Evolutionary conservation across 2,797 vertebrate genomes (phyloP).

Genomic region (Aphelocoma californica): DNA sequence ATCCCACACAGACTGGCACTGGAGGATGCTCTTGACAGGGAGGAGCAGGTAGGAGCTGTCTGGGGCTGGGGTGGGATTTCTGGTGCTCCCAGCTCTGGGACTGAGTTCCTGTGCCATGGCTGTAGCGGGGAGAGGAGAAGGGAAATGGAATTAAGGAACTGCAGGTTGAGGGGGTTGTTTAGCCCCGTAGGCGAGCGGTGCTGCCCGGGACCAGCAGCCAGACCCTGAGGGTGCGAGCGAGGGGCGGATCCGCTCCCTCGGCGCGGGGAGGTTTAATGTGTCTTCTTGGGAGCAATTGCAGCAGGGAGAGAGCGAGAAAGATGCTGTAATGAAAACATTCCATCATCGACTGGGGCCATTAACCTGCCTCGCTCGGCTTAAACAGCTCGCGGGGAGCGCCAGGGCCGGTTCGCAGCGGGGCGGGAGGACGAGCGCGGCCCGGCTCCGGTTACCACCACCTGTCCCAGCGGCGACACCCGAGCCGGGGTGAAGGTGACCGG

Average conservation of each 20-base stretch:
- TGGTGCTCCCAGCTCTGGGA: not conserved
- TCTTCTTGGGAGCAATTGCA: not conserved
- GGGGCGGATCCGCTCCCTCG: not conserved
- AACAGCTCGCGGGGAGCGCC: not conserved
- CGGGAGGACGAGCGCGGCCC: rapidly evolving
- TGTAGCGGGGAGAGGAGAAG: not conserved
- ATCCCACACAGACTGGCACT: rapidly evolving
- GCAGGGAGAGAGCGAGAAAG: not conserved
- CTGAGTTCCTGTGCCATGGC: rapidly evolving
- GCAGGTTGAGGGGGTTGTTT: not conserved
- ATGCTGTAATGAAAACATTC: conserved; percentile 47
- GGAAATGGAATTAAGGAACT: not conserved
- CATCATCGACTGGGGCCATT: not conserved
- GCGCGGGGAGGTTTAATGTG: not conserved
- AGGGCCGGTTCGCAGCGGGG: not conserved
- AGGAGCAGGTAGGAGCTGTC: not conserved
- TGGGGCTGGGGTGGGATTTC: rapidly evolving
- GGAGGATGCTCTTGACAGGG: not conserved
- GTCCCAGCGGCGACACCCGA: not conserved
- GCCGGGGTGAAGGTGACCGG: not conserved
- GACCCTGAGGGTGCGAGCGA: rapidly evolving
- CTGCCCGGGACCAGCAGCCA: not conserved
- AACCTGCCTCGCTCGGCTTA: not conserved
- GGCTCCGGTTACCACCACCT: not conserved
- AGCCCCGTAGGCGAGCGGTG: not conserved